Conservation (phyloP, 2,113 vertebrate species). For the Carettochelys insculpta region DNA sequence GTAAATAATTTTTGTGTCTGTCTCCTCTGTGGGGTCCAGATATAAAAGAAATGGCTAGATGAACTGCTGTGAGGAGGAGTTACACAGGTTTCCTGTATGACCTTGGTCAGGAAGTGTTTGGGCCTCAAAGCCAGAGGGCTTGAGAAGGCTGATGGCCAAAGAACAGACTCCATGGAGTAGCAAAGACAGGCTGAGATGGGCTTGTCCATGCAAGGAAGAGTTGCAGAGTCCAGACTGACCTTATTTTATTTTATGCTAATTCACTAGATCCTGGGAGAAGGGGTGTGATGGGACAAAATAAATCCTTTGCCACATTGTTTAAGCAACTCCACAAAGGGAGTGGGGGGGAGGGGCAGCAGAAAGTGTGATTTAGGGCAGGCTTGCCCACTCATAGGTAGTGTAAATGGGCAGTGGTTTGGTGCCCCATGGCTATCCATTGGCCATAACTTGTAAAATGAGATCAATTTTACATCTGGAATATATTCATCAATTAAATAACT, state of each 20-base stretch:
- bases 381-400: background rate
- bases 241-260: background rate
- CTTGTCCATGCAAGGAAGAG: background rate
- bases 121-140: background rate
- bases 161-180: background rate
- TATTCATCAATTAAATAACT: background rate
- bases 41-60: background rate
- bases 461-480: background rate
- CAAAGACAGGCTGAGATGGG: background rate
- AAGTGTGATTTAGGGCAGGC: conserved; percentile 15
- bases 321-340: background rate
- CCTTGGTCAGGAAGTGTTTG: background rate
- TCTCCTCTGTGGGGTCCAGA: background rate
- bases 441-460: background rate
- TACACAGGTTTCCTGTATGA: background rate
- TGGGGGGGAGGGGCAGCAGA: no score
- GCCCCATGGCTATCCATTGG: background rate
- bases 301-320: background rate
- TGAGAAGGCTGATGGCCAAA: background rate
- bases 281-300: background rate
- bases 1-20: background rate
- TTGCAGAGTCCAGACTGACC: background rate
- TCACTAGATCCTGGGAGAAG: background rate
- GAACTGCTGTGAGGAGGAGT: background rate
- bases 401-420: background rate